Conservation (phyloP, 2,797 vertebrate genomes). For the Percopsis omiscomaycus region DNA sequence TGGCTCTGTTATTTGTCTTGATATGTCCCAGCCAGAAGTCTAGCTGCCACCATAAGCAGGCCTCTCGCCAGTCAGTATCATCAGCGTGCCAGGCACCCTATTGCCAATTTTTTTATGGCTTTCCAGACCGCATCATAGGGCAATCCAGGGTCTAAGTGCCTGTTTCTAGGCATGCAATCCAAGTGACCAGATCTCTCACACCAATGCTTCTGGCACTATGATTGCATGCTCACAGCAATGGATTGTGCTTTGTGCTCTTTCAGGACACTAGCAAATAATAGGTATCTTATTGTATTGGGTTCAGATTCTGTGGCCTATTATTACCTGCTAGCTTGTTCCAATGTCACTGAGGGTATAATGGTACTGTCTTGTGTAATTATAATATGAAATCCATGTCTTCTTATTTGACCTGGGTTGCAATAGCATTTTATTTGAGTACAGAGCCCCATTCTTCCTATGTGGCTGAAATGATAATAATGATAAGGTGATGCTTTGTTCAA, state of each 20-base stretch:
- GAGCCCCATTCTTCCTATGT: neutral
- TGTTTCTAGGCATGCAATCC: slow-evolving; percentile 54
- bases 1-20: slow-evolving; percentile 35
- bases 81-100: slow-evolving; percentile 32
- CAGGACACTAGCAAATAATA: slow-evolving; percentile 56
- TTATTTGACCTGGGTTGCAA: neutral
- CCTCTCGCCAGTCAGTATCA: slow-evolving; percentile 29
- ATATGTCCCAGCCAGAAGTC: slow-evolving; percentile 22
- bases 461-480: too few species aligned
- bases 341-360: slow-evolving; percentile 32
- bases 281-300: slow-evolving; percentile 48
- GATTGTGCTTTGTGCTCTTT: slow-evolving; percentile 55
- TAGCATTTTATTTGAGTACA: neutral
- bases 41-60: slow-evolving; percentile 49
- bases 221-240: slow-evolving; percentile 56
- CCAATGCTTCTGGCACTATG: slow-evolving; percentile 47
- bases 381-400: slow-evolving; percentile 23
- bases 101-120: slow-evolving; percentile 30
- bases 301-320: slow-evolving; percentile 35
- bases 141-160: slow-evolving; percentile 44
- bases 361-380: slow-evolving; percentile 18
- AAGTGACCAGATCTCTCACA: slow-evolving; percentile 51
- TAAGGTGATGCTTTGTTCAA: too few species aligned
- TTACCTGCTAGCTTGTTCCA: slow-evolving; percentile 28
- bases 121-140: slow-evolving; percentile 41